Percentiles rank a stretch among this genome's conserved stretches.
phyloP scores from a whole-genome alignment of 2,888 invertebrate species.

The Cosmia pyralina region DNA sequence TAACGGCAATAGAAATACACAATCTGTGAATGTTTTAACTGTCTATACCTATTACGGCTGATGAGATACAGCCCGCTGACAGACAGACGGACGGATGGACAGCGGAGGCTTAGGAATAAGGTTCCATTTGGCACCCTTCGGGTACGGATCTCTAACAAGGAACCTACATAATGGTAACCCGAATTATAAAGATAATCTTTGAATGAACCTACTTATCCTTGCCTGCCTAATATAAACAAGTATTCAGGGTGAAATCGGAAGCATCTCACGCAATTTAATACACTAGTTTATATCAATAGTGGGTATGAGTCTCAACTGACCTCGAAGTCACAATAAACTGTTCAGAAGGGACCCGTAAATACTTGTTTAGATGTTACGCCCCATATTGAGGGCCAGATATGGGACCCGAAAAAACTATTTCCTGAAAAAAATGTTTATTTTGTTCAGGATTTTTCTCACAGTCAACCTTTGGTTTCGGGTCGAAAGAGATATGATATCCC shows the following conservation, averaged over 20 bases:
- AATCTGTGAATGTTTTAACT: no score
- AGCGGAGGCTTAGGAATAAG: no score
- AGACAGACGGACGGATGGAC: no score
- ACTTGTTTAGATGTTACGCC: constrained; percentile 24
- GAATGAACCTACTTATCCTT: background rate
- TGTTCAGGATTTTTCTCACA: constrained; percentile 31
- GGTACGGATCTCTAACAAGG: background rate
- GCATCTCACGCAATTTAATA: constrained; percentile 23
- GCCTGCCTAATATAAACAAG: background rate
- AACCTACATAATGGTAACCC: background rate
- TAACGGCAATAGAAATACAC: no score
- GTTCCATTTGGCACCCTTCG: no score
- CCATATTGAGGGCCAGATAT: constrained; percentile 31
- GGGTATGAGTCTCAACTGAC: constrained; percentile 27
- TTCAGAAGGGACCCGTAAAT: constrained; percentile 28
- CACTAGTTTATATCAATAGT: constrained; percentile 34
- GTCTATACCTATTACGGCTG: no score
- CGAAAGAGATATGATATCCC: background rate
- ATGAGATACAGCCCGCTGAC: no score
- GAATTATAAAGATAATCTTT: background rate
- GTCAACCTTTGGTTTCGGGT: background rate
- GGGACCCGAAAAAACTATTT: constrained; percentile 44
- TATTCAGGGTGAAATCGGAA: constrained; percentile 8
- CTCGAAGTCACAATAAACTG: constrained; percentile 38
- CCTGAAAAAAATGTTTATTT: constrained; percentile 32